phyloP scores from a whole-genome alignment of 2,797 vertebrate species.

The Nyctibius grandis region DNA sequence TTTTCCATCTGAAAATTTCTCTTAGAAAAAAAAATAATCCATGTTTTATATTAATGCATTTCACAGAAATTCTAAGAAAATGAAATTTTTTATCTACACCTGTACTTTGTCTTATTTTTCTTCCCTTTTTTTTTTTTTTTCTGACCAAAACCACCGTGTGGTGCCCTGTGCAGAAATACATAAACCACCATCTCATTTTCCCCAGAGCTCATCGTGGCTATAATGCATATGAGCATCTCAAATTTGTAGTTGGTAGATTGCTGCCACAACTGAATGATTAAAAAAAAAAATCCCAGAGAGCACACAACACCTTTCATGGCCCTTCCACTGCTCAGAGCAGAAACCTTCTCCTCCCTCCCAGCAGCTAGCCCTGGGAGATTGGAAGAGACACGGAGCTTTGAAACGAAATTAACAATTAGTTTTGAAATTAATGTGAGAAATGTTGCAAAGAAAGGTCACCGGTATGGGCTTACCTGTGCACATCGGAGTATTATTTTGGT shows the following conservation, averaged over 20 bases:
- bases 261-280: background rate
- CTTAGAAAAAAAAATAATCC: background rate
- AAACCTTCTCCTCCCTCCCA: background rate
- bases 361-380: background rate
- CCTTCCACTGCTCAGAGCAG: background rate
- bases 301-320: accelerated
- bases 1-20: background rate
- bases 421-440: background rate
- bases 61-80: background rate
- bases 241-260: background rate
- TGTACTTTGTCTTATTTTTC: background rate
- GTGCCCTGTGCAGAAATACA: background rate
- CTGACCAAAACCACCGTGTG: background rate
- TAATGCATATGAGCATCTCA: background rate
- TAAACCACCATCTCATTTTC: background rate
- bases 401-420: background rate
- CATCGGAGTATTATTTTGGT: background rate
- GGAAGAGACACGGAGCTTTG: background rate
- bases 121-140: background rate
- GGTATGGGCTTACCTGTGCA: accelerated
- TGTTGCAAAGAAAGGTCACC: accelerated
- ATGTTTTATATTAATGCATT: background rate
- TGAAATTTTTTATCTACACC: accelerated
- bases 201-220: too few relatives aligned
- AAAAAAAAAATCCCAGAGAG: background rate